phyloP scores from a whole-genome alignment of 1,140 invertebrate genomes.

The Wiebesia pumilae region DNA sequence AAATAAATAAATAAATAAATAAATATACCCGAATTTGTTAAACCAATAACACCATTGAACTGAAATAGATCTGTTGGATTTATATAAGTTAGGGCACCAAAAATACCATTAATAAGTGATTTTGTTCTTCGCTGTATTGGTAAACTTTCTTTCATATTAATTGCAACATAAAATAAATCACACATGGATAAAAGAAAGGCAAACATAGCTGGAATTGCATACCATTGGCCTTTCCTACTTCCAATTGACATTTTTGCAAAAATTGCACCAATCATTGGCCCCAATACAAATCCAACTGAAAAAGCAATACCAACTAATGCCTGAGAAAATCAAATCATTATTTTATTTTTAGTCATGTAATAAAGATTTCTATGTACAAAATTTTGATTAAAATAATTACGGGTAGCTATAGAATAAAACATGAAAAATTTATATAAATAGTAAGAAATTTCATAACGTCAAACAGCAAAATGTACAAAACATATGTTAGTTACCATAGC shows the following conservation, averaged over 20 bases:
- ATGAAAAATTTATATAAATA: too few species aligned
- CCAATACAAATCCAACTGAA: constrained; percentile 96
- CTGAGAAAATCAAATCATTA: constrained; percentile 75
- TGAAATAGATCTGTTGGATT: constrained; percentile 82
- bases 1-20: neutral
- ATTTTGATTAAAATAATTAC: constrained; percentile 1
- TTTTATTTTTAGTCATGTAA: neutral
- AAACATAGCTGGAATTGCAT: constrained; percentile 88
- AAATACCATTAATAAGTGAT: constrained; percentile 80
- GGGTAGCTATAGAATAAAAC: neutral
- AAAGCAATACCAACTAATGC: constrained; percentile 97
- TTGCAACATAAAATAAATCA: constrained; percentile 86
- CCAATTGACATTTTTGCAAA: constrained; percentile 85
- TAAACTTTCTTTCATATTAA: constrained; percentile 91
- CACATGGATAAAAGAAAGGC: constrained; percentile 85
- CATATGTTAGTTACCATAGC: constrained; percentile 87
- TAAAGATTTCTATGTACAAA: neutral
- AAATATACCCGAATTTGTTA: constrained; percentile 59
- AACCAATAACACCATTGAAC: constrained; percentile 67
- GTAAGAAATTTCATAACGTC: neutral
- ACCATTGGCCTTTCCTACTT: constrained; percentile 82
- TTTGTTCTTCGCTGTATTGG: constrained; percentile 83
- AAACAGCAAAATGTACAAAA: neutral
- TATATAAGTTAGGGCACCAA: constrained; percentile 84
- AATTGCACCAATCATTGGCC: constrained; percentile 94